Evolutionary conservation across 2,888 invertebrate genomes (phyloP), one percentile per base, ranked within the genome.

Genomic region (Heliconius charithonia): DNA sequence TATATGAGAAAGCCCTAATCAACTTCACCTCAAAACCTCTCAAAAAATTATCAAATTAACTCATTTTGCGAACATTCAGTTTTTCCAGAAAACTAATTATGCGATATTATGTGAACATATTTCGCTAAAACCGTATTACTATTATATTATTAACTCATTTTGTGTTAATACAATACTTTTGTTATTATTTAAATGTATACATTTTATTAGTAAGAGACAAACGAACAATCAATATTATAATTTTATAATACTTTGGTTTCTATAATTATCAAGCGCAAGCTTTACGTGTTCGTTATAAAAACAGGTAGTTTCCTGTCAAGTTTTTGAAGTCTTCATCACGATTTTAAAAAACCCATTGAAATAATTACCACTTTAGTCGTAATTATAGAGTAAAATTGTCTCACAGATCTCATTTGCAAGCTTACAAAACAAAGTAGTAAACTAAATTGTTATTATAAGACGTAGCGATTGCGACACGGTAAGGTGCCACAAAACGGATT

Each of bases 381-480:
- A 75, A 75, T 51, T 59, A 56, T 27, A 59, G 69, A 45, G 32
- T 27, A 37, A 76, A 56, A 67, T 22, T 29, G 37, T 62, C 25
- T 62, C 29, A 51, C 73, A 66, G 71, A 75, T 78, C 75, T 78
- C 69, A 80, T 80, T 80, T 73, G 56, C 67, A 69, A 51, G 29
- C 73, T 80, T 80, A 72, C 78, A 63, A 80, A 80, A 80, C 62
- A 27, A 72, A 62, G 75, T 78, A 75, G 78, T 80, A 78, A 73
- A 72, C 72, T 65, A 62, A n/a, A 71, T 45, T 29, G 3, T 59
- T 59, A 70, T 76, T 76, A 76, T 75, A 69, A 72, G 63, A 32
- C 45, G 45, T 51, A 77, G 32, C 27, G 13, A 22, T 80, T 80
- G 76, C 80, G 70, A 74, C 63, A 79, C 27, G 41, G 25, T 75